Evolutionary conservation across 2,113 vertebrate species (phyloP), one percentile per base, ranked within the genome.

Genomic region (Silurus glanis): DNA sequence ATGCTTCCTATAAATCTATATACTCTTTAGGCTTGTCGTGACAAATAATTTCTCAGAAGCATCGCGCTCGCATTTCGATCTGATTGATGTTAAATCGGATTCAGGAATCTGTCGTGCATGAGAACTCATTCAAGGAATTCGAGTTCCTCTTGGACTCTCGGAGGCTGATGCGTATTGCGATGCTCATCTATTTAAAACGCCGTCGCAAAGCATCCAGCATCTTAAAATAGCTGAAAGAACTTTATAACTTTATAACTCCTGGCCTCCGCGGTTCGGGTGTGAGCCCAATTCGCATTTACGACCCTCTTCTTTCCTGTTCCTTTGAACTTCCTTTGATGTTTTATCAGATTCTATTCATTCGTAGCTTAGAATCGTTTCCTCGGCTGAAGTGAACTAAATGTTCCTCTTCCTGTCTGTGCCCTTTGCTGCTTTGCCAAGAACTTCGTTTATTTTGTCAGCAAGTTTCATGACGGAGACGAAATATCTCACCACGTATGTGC

Each of bases 401-500:
- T 6, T 72, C 19, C 83, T 84, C 45, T 74, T 76, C 72, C 83
- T 84, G 83, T 61, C 62, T 55, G 37, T 25, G 69, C 12, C 17
- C 37, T 84, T 74, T 75, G 45, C 37, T 76, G 45, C 56, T 71
- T 58, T 58, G 82, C 66, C 66, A 83, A 83, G 82, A 37, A 56
- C n/a, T 0, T 82, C 49, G 66, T 83, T 83, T n/a, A 69, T 66
- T 69, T 37, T 55, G 62, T 37, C 80, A 49, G 49, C 8, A n/a
- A 49, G 28, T 58, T 87, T 87, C 23, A 51, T 1, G 16, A 76
- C 87, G 45, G 71, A 89, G 86, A 87, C 59, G 28, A 88, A 92
- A 64, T 72, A 21, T 95, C 96, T 96, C 92, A 98, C 97, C 95
- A 96, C 95, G 79, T 97, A 98, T 93, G 96, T 96, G 89, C 96